Evolutionary conservation across 2,113 vertebrate genomes (phyloP).

Genomic region (Columba janthina): DNA sequence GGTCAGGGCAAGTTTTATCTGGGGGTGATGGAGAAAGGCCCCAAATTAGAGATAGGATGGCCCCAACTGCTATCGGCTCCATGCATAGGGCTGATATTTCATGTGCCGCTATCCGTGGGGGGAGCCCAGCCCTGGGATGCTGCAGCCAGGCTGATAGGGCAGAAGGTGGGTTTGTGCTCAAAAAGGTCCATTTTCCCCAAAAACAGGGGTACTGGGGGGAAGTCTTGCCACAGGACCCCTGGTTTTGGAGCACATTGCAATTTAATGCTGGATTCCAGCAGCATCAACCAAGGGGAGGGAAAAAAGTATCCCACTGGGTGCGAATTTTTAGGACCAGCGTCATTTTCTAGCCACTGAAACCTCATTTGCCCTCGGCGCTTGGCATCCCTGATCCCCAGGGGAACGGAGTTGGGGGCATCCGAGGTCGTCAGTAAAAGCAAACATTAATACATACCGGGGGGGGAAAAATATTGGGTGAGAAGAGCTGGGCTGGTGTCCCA

Average conservation of each 20-base stretch:
- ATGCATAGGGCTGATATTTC: constrained; percentile 79
- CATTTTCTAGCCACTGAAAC: neutral
- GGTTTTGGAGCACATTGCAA: rapidly evolving
- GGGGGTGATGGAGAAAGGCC: constrained; percentile 86
- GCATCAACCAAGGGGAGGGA: neutral
- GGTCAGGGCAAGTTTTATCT: constrained; percentile 85
- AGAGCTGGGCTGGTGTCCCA: constrained; percentile 21
- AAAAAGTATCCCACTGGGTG: rapidly evolving
- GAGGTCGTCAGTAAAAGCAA: constrained; percentile 19
- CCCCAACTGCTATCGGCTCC: constrained; percentile 80
- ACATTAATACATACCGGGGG: neutral
- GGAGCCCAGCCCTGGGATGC: neutral
- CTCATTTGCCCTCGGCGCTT: rapidly evolving
- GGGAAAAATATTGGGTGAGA: constrained; percentile 34
- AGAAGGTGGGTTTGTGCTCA: neutral
- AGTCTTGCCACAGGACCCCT: neutral
- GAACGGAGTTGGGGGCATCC: neutral
- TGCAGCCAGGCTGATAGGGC: neutral
- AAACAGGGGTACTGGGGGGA: rapidly evolving
- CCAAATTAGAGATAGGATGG: constrained; percentile 83
- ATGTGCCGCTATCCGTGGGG: constrained; percentile 62
- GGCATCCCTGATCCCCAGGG: neutral
- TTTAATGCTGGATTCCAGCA: neutral
- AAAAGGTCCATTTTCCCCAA: neutral
- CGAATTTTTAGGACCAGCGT: neutral